Evolutionary conservation across 2,113 vertebrate species (phyloP), one percentile per base, ranked within the genome.

Genomic region (Polypterus senegalus): DNA sequence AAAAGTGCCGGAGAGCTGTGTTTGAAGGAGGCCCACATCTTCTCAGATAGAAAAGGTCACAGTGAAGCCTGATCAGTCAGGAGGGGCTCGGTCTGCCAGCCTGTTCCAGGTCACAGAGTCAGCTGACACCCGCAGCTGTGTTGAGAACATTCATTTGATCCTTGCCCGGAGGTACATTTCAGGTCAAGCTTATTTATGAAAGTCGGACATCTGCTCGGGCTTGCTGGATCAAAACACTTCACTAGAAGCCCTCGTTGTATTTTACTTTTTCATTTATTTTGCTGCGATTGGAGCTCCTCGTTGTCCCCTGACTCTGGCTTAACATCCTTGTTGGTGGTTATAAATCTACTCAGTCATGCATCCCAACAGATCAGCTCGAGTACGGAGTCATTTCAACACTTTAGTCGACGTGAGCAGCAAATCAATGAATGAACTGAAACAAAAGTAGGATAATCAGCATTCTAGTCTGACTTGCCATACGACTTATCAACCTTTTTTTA

Each of bases 151-250:
- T 81, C 82, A 84, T 86, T 79, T 81, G 68, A 79, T 81, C 77
- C 81, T 81, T 79, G 78, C 78, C 83, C 77, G 65, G 57, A 27
- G 46, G 5, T 61, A 71, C 67, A 75, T 74, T 71, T 71, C 68
- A 66, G 81, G 76, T 79, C 80, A 69, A 61, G 55, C 64, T 83
- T 81, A 83, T 86, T 85, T 85, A 71, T 69, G 63, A 81, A 81
- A 83, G 77, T 86, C 72, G 81, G 83, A 79, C 88, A 84, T 84
- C 77, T 82, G 86, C 76, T 85, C 74, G 83, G 85, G 85, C 86
- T 86, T 86, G 78, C 80, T 81, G 79, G 81, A 85, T 85, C 80
- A 82, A 81, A 79, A 73, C 76, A 73, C 80, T 78, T 77, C 76
- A 79, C 73, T 76, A 74, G 62, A 71, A 70, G 76, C 79, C 80